Evolutionary conservation across 2,888 invertebrate species (phyloP).

Genomic region (Papilio elwesi): DNA sequence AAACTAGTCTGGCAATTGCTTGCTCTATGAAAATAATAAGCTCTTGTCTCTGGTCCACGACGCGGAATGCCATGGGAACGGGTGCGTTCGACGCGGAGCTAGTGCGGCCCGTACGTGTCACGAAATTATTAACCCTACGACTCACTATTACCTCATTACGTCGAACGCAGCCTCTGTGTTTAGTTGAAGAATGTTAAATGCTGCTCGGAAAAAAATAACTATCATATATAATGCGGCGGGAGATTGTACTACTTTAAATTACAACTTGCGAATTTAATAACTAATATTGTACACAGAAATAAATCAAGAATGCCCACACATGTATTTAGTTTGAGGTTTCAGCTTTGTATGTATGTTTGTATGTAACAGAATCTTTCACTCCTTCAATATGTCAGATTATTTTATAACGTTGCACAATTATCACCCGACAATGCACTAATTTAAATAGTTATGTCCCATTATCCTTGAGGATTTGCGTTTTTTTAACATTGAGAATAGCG

Average conservation of each 20-base stretch:
- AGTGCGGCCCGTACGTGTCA: conserved; percentile 61
- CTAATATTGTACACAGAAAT: background rate
- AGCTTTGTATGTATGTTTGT: too few species aligned
- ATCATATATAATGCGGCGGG: background rate
- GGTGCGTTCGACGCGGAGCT: conserved; percentile 54
- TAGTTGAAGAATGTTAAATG: conserved; percentile 49
- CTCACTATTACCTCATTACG: conserved; percentile 66
- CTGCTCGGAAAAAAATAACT: conserved; percentile 12
- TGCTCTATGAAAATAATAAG: conserved; percentile 63
- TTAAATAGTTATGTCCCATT: too few species aligned
- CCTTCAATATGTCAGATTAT: too few species aligned
- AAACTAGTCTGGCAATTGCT: conserved; percentile 40
- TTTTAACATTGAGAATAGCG: too few species aligned
- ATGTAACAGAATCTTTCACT: too few species aligned
- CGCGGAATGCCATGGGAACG: conserved; percentile 79
- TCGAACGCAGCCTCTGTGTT: conserved; percentile 46
- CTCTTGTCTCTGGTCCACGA: conserved; percentile 62
- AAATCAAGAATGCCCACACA: background rate
- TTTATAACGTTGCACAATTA: too few species aligned
- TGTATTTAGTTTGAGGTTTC: background rate
- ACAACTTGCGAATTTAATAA: conserved; percentile 10
- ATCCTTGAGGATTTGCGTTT: too few species aligned
- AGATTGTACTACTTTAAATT: conserved; percentile 6
- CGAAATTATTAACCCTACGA: conserved; percentile 69
- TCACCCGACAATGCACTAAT: too few species aligned